Evolutionary conservation across 2,888 invertebrate genomes (phyloP).

Genomic region (Gymnoscelis rufifasciata): DNA sequence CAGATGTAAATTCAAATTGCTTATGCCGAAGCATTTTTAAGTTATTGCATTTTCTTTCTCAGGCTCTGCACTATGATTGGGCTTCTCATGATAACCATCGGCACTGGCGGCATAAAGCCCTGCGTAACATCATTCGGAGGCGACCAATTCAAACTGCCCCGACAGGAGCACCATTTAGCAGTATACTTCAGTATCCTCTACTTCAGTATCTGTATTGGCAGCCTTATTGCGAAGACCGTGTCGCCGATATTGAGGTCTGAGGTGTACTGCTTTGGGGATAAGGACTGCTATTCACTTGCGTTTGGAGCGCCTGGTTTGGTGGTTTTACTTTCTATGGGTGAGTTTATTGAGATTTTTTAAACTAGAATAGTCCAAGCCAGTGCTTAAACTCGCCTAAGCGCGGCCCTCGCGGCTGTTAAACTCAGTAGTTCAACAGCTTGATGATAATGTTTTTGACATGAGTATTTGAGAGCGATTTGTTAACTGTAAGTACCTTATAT

Average conservation of each 20-base stretch:
- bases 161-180: conserved; percentile 81
- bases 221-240: conserved; percentile 84
- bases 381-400: no score
- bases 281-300: conserved; percentile 84
- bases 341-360: conserved; percentile 37
- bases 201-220: conserved; percentile 82
- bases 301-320: conserved; percentile 88
- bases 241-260: conserved; percentile 86
- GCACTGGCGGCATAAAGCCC: conserved; percentile 91
- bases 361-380: no score
- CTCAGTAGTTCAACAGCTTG: no score
- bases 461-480: no score
- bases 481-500: no score
- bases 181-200: conserved; percentile 89
- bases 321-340: conserved; percentile 84
- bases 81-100: conserved; percentile 83
- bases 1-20: no score
- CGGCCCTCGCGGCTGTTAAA: no score
- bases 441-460: no score
- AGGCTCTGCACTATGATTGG: conserved; percentile 82
- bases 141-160: conserved; percentile 84
- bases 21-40: no score
- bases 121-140: conserved; percentile 91
- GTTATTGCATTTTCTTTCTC: background rate
- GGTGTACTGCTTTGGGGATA: conserved; percentile 81